These are phyloP conservation scores for Apotomis betuletana DNA, from an alignment of 2,888 invertebrate species.

Conservation along the genomic window DNA sequence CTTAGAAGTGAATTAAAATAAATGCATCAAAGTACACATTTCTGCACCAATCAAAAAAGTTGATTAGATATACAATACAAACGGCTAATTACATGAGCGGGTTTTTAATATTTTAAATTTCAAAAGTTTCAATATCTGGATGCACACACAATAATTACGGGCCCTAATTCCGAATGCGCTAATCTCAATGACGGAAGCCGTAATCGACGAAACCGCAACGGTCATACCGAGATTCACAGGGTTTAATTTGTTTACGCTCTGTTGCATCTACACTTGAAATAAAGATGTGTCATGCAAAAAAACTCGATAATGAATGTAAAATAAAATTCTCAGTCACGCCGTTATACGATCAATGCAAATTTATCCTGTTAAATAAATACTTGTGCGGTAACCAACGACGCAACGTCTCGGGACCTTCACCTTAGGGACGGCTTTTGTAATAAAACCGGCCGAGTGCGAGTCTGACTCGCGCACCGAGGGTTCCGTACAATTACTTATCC, in stretches of 20 bases:
- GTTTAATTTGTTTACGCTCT: conserved; percentile 30
- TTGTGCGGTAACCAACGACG: conserved; percentile 20
- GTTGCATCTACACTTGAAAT: conserved; percentile 26
- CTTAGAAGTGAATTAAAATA: too few relatives aligned
- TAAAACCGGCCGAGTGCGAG: too few relatives aligned
- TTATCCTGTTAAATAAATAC: conserved; percentile 14
- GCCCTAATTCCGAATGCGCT: conserved; percentile 26
- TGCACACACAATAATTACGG: conserved; percentile 31
- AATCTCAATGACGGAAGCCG: conserved; percentile 32
- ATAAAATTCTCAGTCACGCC: conserved; percentile 19
- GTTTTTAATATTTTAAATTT: neutral
- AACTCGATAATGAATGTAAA: neutral
- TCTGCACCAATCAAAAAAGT: too few relatives aligned
- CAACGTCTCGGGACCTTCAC: conserved; percentile 19
- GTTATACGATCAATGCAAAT: conserved; percentile 24
- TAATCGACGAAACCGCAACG: conserved; percentile 21
- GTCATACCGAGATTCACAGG: conserved; percentile 13
- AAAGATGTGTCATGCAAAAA: conserved; percentile 29
- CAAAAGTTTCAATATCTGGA: conserved; percentile 14
- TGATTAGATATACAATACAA: neutral
- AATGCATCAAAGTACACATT: too few relatives aligned
- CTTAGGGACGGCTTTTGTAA: conserved; percentile 25
- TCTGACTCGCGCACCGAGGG: too few relatives aligned
- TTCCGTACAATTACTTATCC: too few relatives aligned
- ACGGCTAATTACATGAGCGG: neutral